phyloP scores from a whole-genome alignment of 2,888 invertebrate species.

The Mantis religiosa region DNA sequence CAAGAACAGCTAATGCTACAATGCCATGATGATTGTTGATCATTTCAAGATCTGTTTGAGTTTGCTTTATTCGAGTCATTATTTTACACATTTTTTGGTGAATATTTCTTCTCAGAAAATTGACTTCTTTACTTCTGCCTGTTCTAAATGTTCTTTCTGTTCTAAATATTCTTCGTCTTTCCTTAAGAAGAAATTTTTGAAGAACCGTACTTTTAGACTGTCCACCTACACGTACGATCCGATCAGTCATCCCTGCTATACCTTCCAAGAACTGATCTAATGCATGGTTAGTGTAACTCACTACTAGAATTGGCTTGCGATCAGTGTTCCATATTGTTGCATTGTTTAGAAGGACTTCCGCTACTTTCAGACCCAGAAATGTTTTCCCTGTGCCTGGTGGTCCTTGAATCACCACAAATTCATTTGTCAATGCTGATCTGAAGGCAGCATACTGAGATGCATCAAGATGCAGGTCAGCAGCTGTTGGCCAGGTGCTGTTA shows the following conservation, averaged over 20 bases:
- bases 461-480: slow-evolving; percentile 53
- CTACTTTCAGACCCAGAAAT: slow-evolving; percentile 70
- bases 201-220: slow-evolving; percentile 56
- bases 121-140: too few species aligned
- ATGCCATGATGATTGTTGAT: slow-evolving; percentile 42
- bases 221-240: slow-evolving; percentile 65
- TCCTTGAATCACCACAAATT: slow-evolving; percentile 78
- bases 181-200: slow-evolving; percentile 9
- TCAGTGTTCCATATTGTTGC: slow-evolving; percentile 39
- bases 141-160: too few species aligned
- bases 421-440: slow-evolving; percentile 61
- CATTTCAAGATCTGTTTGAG: slow-evolving; percentile 29
- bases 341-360: slow-evolving; percentile 41
- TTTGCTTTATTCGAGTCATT: slow-evolving; percentile 19
- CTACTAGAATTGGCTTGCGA: slow-evolving; percentile 65
- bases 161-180: not conserved
- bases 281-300: slow-evolving; percentile 84
- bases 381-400: slow-evolving; percentile 89
- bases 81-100: not conserved
- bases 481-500: slow-evolving; percentile 49
- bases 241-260: slow-evolving; percentile 53
- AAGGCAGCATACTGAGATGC: slow-evolving; percentile 64
- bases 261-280: slow-evolving; percentile 81
- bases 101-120: not conserved
- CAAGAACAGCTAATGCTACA: slow-evolving; percentile 21